Evolutionary conservation across 2,797 vertebrate genomes (phyloP), one percentile per base, ranked within the genome.

Genomic region (Eulemur mongoz): DNA sequence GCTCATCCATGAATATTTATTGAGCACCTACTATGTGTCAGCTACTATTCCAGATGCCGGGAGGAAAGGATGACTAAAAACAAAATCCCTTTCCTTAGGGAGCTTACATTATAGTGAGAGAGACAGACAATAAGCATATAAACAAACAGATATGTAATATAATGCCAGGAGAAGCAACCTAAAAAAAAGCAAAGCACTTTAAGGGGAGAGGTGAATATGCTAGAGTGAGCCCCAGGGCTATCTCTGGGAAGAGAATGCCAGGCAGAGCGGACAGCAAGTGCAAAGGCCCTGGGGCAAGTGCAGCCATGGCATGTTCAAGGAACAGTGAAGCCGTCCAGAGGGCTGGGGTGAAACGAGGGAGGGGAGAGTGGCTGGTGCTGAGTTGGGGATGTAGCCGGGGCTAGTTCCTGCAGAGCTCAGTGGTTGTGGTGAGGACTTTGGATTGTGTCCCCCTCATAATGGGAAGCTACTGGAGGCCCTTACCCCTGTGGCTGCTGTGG

Each of bases 221-320:
- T 38, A 84, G 50, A 54, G 3, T n/a, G 48, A 92, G 40, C 40
- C 22, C 23, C 43, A 52, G 35, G 54, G 17, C 20, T 52, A 27
- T 73, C 4, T 27, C 22, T 27, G 4, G 10, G 12, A 5, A 85
- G 50, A 89, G 14, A 18, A 59, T 80, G 82, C 23, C 22, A 52
- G 57, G 57, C 8, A 35, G 76, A 61, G 9, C 3, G 10, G 75
- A 57, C 10, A 82, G 79, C 13, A 61, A 79, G n/a, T 75, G 40
- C 79, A 89, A 96, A 95, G 69, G 69, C 69, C 67, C 38, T 69
- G 48, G 93, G 61, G 59, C 23, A 84, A 83, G 52, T 32, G 5
- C 30, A 25, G 59, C 43, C 22, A 78, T 83, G 80, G 35, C 6
- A 18, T 69, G 38, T 57, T 91, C 59, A 35, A 93, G 70, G 50